phyloP scores from a whole-genome alignment of 2,797 vertebrate species.

The Aratinga solstitialis region DNA sequence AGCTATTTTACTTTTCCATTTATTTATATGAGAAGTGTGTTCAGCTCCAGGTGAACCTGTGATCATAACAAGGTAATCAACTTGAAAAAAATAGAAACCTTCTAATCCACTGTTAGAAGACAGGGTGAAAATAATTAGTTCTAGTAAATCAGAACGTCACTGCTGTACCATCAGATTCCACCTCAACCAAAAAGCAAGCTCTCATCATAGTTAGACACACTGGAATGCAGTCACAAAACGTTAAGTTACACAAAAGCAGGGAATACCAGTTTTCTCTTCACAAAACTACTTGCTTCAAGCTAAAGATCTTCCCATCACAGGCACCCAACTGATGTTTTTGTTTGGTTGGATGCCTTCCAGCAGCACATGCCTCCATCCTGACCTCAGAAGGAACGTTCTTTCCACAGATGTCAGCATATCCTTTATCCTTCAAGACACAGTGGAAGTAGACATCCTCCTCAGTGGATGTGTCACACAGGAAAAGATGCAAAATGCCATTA shows the following conservation, averaged over 20 bases:
- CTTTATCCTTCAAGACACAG: conserved; percentile 76
- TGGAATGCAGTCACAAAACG: not conserved
- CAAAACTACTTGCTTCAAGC: not conserved
- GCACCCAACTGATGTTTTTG: not conserved
- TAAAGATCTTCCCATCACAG: not conserved
- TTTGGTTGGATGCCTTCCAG: not conserved
- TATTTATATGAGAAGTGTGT: not conserved
- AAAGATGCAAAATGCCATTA: conserved; percentile 85
- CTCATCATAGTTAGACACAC: accelerated
- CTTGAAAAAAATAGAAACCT: not conserved
- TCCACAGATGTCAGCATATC: conserved; percentile 75
- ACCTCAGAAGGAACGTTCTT: conserved; percentile 77
- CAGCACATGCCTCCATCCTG: not conserved
- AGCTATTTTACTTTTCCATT: not conserved
- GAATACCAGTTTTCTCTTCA: not conserved
- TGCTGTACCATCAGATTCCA: not conserved
- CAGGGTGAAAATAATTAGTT: not conserved
- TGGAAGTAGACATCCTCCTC: conserved; percentile 88
- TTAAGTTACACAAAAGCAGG: not conserved
- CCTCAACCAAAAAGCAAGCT: not conserved
- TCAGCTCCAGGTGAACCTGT: not conserved
- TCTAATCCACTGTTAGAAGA: not conserved
- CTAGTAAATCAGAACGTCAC: not conserved
- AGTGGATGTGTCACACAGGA: conserved; percentile 89
- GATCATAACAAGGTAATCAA: not conserved